phyloP scores from a whole-genome alignment of 1,140 invertebrate genomes.

The Drosophila bifasciata region DNA sequence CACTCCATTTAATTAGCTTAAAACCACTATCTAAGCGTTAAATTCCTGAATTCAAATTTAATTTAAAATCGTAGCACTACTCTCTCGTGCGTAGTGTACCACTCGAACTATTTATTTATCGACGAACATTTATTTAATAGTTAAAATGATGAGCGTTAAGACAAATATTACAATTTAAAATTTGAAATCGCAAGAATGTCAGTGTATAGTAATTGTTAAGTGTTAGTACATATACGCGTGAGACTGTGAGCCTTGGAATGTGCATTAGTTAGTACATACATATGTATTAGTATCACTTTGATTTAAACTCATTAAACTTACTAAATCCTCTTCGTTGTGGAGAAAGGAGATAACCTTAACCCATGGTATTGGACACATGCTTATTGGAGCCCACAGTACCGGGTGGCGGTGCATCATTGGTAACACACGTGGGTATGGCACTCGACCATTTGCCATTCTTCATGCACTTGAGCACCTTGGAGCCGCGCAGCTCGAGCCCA shows the following conservation, averaged over 20 bases:
- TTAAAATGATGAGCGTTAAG: constrained; percentile 65
- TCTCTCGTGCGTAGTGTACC: too few relatives aligned
- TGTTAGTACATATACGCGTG: constrained; percentile 50
- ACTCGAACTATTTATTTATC: constrained; percentile 34
- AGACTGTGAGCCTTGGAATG: constrained; percentile 52
- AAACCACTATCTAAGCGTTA: too few relatives aligned
- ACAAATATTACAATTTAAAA: constrained; percentile 54
- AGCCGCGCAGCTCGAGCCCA: constrained; percentile 90
- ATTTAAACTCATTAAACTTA: constrained; percentile 56
- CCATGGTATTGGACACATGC: constrained; percentile 65
- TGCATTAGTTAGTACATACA: constrained; percentile 72
- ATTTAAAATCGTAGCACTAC: too few relatives aligned
- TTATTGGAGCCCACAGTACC: constrained; percentile 44
- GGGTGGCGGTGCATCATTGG: constrained; percentile 51
- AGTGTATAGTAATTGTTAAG: not conserved
- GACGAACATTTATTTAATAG: constrained; percentile 75
- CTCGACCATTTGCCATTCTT: constrained; percentile 94
- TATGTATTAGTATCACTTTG: constrained; percentile 80
- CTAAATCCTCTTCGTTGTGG: constrained; percentile 1
- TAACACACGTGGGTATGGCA: constrained; percentile 89
- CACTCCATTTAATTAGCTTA: too few relatives aligned
- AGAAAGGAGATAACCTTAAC: constrained; percentile 15
- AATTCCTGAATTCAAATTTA: too few relatives aligned
- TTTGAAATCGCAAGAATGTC: constrained; percentile 67
- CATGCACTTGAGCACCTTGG: constrained; percentile 90